These are phyloP conservation scores for Nymphalis io DNA, from an alignment of 1,140 invertebrate species.

Conservation along the genomic window DNA sequence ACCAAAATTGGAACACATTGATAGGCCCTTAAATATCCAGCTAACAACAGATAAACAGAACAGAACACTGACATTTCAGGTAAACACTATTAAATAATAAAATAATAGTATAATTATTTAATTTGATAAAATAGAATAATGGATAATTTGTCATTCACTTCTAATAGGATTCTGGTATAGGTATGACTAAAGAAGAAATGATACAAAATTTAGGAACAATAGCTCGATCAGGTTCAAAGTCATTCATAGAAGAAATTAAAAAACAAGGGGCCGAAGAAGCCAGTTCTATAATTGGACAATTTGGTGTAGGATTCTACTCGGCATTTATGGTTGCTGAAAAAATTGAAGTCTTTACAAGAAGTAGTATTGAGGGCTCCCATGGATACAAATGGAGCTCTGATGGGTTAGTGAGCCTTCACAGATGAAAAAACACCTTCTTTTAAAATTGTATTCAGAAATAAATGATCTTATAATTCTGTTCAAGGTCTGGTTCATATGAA, in stretches of 20 bases:
- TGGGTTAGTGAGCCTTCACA: constrained; percentile 83
- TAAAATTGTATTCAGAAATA: not conserved
- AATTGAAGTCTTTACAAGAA: constrained; percentile 93
- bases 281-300: constrained; percentile 97
- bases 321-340: constrained; percentile 98
- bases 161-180: constrained; percentile 92
- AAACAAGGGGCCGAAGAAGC: constrained; percentile 83
- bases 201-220: constrained; percentile 96
- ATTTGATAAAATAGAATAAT: not conserved
- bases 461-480: constrained; percentile 40
- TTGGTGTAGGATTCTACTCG: constrained; percentile 99
- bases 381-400: constrained; percentile 94
- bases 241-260: constrained; percentile 94
- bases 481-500: constrained; percentile 92
- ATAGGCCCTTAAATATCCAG: constrained; percentile 90
- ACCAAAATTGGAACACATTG: constrained; percentile 72
- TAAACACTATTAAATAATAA: constrained; percentile 51
- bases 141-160: constrained; percentile 26
- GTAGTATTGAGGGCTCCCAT: constrained; percentile 82
- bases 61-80: constrained; percentile 92
- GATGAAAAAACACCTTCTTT: not conserved
- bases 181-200: constrained; percentile 96
- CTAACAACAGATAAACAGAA: constrained; percentile 94
- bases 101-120: not conserved
- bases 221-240: constrained; percentile 96